Conservation (phyloP, 1,140 invertebrate species). For the Battus philenor region DNA sequence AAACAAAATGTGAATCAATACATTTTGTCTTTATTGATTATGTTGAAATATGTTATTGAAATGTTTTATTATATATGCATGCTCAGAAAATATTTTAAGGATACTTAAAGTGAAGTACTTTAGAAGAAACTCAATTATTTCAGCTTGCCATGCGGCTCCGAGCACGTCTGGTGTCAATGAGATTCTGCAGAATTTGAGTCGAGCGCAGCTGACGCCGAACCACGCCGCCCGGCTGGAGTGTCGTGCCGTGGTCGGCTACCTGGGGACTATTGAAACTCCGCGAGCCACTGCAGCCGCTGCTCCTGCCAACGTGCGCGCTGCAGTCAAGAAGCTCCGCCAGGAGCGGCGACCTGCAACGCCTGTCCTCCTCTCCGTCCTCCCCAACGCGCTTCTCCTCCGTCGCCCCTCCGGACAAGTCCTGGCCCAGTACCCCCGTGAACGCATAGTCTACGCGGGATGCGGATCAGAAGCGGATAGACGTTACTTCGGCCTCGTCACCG, state of each 20-base stretch:
- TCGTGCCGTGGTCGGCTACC: constrained; percentile 92
- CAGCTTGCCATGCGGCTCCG: constrained; percentile 60
- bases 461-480: constrained; percentile 92
- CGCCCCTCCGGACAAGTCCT: constrained; percentile 78
- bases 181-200: constrained; percentile 54
- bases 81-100: no score
- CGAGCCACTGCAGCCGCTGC: constrained; percentile 87
- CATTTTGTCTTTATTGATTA: no score
- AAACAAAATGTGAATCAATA: no score
- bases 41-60: no score
- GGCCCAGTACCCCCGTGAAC: constrained; percentile 86
- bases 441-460: constrained; percentile 92
- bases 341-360: constrained; percentile 92
- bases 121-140: no score
- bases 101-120: no score
- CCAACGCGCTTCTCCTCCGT: constrained; percentile 85
- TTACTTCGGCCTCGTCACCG: constrained; percentile 95
- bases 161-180: constrained; percentile 62
- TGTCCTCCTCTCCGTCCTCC: constrained; percentile 89
- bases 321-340: constrained; percentile 90
- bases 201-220: constrained; percentile 48
- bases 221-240: constrained; percentile 79
- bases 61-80: no score
- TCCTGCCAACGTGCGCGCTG: constrained; percentile 84
- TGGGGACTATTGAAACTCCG: constrained; percentile 97